Evolutionary conservation across 2,888 invertebrate genomes (phyloP), one percentile per base, ranked within the genome.

Genomic region (Chymomyza caudatula): DNA sequence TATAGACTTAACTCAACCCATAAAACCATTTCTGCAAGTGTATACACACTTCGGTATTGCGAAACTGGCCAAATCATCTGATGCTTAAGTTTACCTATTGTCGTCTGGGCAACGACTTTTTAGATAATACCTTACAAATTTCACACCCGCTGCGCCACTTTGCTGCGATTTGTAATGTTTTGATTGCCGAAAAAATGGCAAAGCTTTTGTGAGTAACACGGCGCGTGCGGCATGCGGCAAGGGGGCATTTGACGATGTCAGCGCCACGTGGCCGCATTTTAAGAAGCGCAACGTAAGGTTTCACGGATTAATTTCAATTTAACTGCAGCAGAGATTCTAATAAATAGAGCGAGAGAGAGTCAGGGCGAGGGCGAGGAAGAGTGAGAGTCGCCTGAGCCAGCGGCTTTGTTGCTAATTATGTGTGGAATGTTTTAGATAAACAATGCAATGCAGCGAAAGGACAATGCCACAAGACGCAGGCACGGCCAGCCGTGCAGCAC

Each of bases 301-400:
- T 84, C 75, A 72, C 75, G 84, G 89, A 89, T 89, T 87, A 87
- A 79, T 83, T 85, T 87, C 86, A 88, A 88, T 88, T 88, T 87
- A 77, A 83, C 65, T 64, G 77, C 63, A 64, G 52, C 65, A 67
- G 59, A 59, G 53, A 22, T 42, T 19, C 22, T 43, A 15, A 20
- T 43, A 58, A 43, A 19, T n/a, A 20, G 19, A 42, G 5, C 22
- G 56, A n/a, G n/a, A n/a, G n/a, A n/a, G n/a, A n/a, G n/a, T n/a
- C n/a, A n/a, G 13, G 62, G 43, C 44, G 42, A n/a, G n/a, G n/a
- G 58, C 44, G 23, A 19, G 37, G 19, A 13, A 52, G 59, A 56
- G 54, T 25, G n/a, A 62, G 62, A 63, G 63, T 47, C 60, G 52
- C 63, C 62, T 47, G 49, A 65, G 52, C 49, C 65, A 58, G 62